Base-by-base conservation (phyloP, 2,888 invertebrate genomes). In the Epistrophella euchroma region DNA sequence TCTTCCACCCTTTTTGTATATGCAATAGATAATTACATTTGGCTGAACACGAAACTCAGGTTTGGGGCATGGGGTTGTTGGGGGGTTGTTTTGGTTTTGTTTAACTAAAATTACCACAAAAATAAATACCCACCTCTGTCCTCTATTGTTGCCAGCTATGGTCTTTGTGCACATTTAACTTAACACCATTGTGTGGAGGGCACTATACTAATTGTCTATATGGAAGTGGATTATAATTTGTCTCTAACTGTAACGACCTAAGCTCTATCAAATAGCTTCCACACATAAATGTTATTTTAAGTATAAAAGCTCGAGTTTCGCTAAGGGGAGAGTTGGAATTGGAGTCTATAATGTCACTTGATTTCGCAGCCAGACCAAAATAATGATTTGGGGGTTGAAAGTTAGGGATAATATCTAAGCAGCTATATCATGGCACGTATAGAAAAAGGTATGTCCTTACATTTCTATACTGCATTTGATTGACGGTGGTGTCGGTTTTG, bases 141-240 rank as follows among this genome's bases (percentile, higher is more conserved):
- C 43, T 15, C 25, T 9, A 19, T 58, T 58, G 35, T 25, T 4
- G 10, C n/a, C 32, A 35, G 6, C 19, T n/a, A 58, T 28, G 22
- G 60, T 40, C 60, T 22, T 15, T 60, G 40, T 40, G 22, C 13
- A 40, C 43, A 28, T n/a, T 43, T 28, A 17, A 11, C 43, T 43
- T 28, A 17, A 11, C 43, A 45, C 40, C 9, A 25, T 22, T 5
- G 5, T 22, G 10, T n/a, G 2, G 28, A 28, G 64, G n/a, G 43
- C 11, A 4, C 6, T 17, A 22, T 22, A 62, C 64, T 64, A 64
- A 45, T 45, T 43, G 55, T 73, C 66, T 80, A 60, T 17, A 43
- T 28, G 77, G 60, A 77, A 74, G 68, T 71, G 70, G 78, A 79
- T 71, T 71, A 84, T 84, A 84, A 84, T 79, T 84, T 84, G 83